phyloP scores from a whole-genome alignment of 92 coral and sea anemone genomes.

The Epizoanthus stellaris region DNA sequence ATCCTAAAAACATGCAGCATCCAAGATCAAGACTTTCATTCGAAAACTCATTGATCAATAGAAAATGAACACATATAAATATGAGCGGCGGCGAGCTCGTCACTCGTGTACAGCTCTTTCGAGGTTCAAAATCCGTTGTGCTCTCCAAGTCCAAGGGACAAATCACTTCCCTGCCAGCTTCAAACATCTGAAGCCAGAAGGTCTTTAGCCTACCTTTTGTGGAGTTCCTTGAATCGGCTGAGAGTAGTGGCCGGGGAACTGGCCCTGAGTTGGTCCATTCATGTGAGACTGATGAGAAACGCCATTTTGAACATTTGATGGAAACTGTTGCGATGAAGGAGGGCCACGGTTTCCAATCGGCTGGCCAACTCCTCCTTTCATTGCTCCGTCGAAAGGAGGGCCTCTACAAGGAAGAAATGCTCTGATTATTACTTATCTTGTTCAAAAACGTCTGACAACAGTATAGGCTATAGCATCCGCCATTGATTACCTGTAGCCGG shows the following conservation, averaged over 20 bases:
- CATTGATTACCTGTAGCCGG: conserved; percentile 45
- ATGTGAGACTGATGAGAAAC: conserved; percentile 40
- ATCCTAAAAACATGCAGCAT: too few species aligned
- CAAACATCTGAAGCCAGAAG: neutral
- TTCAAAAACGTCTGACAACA: conserved; percentile 27
- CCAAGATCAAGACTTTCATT: neutral
- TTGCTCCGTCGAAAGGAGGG: conserved; percentile 17
- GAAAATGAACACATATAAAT: conserved; percentile 1
- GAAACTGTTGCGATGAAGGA: conserved; percentile 29
- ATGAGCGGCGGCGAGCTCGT: neutral
- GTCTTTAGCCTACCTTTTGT: conserved; percentile 27
- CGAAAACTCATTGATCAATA: neutral
- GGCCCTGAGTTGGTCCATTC: conserved; percentile 44
- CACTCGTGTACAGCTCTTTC: too few species aligned
- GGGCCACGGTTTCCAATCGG: conserved; percentile 30
- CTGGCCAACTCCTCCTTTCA: conserved; percentile 36
- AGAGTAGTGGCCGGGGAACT: conserved; percentile 29
- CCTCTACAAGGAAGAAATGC: conserved; percentile 6
- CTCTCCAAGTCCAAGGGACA: neutral
- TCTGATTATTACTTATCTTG: neutral
- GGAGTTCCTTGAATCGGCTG: conserved; percentile 39
- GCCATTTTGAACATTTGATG: conserved; percentile 41
- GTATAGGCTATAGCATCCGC: conserved; percentile 26
- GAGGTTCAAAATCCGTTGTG: too few species aligned
- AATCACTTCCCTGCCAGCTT: neutral